Base-by-base conservation (phyloP, 2,888 invertebrate species). In the Dione vanillae region DNA sequence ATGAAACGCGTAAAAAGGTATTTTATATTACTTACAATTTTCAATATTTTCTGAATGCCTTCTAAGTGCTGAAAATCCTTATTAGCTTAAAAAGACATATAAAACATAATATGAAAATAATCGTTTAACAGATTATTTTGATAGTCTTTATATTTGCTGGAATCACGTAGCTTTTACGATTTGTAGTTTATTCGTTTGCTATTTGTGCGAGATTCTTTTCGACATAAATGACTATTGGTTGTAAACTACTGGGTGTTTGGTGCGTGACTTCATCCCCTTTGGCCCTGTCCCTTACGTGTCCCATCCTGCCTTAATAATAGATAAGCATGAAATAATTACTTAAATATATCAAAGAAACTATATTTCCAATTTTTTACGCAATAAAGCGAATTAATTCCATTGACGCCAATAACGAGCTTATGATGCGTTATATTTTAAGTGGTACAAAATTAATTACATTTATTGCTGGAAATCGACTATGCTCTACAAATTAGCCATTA, bases 181-280 rank as follows among this genome's bases (percentile, higher is more conserved):
- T 83, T 82, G 81, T 78, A 80, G 77, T 79, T 76, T 79, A 81
- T 82, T 80, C 72, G 74, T 78, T 78, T 74, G 77, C 78, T 78
- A 78, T 79, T 77, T 77, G 77, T 69, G 68, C 74, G 76, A 74
- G 76, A 74, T 74, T 77, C 76, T 72, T 75, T 72, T 75, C 72
- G 77, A 77, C 75, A 76, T 79, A 78, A 75, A 79, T 77, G 78
- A 78, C 82, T 80, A 81, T 82, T 71, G 73, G 69, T 69, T 74
- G 74, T 76, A 82, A 83, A 83, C 81, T 81, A 82, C 80, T 81
- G 78, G 79, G 76, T 78, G 76, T 79, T 80, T 73, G 73, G 85
- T 85, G 86, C 87, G 86, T 87, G 86, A 84, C 87, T 82, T 72
- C 77, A 78, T 82, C 81, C 81, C 77, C 66, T 74, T 75, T 76